Evolutionary conservation across 2,113 vertebrate species (phyloP).

Genomic region (Campylomormyrus numenius): DNA sequence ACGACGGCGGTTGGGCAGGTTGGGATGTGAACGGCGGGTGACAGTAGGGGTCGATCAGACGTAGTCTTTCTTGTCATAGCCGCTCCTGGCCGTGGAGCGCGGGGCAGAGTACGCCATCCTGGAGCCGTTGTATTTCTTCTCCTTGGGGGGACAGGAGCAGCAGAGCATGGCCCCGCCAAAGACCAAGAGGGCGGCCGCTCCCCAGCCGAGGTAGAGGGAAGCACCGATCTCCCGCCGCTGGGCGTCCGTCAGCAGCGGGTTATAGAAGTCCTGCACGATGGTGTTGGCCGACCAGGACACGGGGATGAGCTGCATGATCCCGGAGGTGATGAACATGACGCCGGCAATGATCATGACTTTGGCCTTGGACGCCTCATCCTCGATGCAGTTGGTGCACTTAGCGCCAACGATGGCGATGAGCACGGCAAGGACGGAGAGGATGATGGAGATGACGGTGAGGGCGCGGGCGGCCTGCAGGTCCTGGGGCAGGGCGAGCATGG

Average conservation of each 20-base stretch:
- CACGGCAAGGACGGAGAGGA: conserved; percentile 56
- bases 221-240: conserved; percentile 62
- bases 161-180: conserved; percentile 65
- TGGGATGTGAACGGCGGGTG: not conserved
- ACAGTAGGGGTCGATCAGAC: conserved; percentile 44
- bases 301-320: conserved; percentile 59
- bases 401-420: conserved; percentile 63
- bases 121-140: conserved; percentile 56
- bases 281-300: conserved; percentile 56
- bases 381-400: conserved; percentile 71
- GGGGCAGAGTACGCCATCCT: conserved; percentile 60
- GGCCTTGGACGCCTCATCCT: conserved; percentile 55
- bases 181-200: conserved; percentile 48
- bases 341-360: conserved; percentile 66
- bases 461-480: conserved; percentile 67
- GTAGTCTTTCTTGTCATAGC: conserved; percentile 67
- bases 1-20: not conserved
- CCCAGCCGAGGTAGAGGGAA: conserved; percentile 63
- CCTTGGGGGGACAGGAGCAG: conserved; percentile 59
- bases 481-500: conserved; percentile 53
- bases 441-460: conserved; percentile 58
- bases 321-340: conserved; percentile 53
- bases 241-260: conserved; percentile 25
- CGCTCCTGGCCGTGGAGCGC: conserved; percentile 38
- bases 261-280: conserved; percentile 59